Percentiles rank a stretch among this genome's conserved stretches.
Evolutionary conservation across 2,888 invertebrate genomes (phyloP).

Genomic region (Microplitis manilae): DNA sequence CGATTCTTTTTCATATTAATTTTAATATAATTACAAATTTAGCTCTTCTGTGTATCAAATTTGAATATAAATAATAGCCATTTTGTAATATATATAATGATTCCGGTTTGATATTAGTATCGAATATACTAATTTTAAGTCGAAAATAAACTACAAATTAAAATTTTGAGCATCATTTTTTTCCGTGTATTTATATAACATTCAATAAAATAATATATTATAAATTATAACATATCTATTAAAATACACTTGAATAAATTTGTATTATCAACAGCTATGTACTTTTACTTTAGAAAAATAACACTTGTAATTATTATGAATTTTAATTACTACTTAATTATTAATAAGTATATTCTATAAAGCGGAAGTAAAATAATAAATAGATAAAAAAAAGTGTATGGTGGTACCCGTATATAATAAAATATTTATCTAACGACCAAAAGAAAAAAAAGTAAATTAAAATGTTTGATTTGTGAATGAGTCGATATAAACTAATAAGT

Average conservation of each 20-base stretch:
- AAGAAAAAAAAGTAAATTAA: not conserved
- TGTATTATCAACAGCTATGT: not conserved
- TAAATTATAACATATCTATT: not conserved
- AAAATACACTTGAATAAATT: not conserved
- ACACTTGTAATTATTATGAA: not conserved
- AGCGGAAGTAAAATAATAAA: not conserved
- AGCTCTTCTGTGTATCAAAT: too few species aligned
- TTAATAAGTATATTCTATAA: not conserved
- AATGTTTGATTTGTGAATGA: not conserved
- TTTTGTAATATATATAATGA: too few species aligned
- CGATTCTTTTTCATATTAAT: too few species aligned
- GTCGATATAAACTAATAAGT: not conserved
- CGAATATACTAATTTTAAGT: too few species aligned
- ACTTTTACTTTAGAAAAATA: conserved; percentile 1
- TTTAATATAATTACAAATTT: too few species aligned
- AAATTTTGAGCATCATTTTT: too few species aligned
- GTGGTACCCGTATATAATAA: not conserved
- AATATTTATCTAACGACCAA: not conserved
- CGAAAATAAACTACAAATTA: too few species aligned
- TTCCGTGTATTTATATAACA: not conserved
- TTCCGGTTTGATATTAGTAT: too few species aligned
- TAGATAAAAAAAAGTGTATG: not conserved
- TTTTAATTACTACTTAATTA: not conserved
- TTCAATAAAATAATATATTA: not conserved
- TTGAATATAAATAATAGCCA: too few species aligned